These are phyloP conservation scores for Macrophya annulata DNA, from an alignment of 2,888 invertebrate genomes.

Conservation along the genomic window DNA sequence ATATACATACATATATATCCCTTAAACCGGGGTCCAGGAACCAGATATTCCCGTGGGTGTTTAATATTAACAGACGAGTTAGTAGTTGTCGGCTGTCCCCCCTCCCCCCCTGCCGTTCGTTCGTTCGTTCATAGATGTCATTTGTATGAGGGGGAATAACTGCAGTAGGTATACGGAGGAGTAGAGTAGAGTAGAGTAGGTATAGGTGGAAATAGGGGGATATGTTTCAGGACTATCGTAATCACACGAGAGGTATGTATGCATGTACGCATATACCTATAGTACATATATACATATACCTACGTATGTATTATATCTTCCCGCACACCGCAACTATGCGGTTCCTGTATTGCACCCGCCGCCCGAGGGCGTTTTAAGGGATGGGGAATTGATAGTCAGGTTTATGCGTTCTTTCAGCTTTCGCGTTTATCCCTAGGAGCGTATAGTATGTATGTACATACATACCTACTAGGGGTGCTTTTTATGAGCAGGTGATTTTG, in stretches of 20 bases:
- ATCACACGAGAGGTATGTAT: background rate
- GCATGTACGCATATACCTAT: no score
- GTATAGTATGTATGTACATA: no score
- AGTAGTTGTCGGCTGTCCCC: constrained; percentile 65
- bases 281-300: background rate
- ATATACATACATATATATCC: background rate
- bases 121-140: constrained; percentile 37
- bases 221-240: constrained; percentile 33
- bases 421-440: constrained; percentile 42
- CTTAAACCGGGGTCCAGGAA: constrained; percentile 25
- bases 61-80: constrained; percentile 78
- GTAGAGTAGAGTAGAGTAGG: background rate
- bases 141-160: constrained; percentile 1
- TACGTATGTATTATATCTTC: background rate
- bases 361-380: constrained; percentile 14
- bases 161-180: background rate
- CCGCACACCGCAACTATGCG: background rate
- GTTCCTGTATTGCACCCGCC: background rate
- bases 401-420: constrained; percentile 53
- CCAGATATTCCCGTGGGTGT: constrained; percentile 70
- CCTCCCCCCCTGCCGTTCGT: constrained; percentile 37
- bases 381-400: constrained; percentile 33
- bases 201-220: background rate
- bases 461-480: constrained; percentile 33
- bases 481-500: constrained; percentile 45